phyloP scores from a whole-genome alignment of 2,113 vertebrate species.

The Spea multiplicata region DNA sequence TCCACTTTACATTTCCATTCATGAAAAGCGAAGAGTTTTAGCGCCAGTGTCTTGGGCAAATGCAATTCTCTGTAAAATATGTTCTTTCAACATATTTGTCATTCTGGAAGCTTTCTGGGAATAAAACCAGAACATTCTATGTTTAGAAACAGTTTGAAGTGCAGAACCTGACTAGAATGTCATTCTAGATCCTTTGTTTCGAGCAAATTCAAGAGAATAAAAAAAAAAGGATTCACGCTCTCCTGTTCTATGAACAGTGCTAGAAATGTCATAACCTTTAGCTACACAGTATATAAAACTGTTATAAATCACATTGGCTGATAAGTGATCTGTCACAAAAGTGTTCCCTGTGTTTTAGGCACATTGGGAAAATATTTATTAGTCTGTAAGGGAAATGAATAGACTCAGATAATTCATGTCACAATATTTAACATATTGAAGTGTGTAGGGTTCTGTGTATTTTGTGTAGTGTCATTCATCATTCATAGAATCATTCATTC shows the following conservation, averaged over 20 bases:
- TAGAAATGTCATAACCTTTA: constrained; percentile 48
- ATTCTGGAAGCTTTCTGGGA: background rate
- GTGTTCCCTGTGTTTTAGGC: constrained; percentile 6
- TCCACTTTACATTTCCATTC: too few relatives aligned
- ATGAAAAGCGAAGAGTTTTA: too few relatives aligned
- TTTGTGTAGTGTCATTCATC: background rate
- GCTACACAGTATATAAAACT: constrained; percentile 29
- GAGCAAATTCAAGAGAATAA: background rate
- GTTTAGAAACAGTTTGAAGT: background rate
- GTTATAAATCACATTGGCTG: constrained; percentile 35
- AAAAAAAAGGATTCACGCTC: background rate
- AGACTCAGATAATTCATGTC: background rate
- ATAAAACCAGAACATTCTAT: background rate
- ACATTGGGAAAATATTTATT: constrained; percentile 7
- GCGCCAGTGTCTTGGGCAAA: too few relatives aligned
- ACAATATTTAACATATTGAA: background rate
- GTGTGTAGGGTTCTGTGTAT: background rate
- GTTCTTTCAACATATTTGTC: background rate
- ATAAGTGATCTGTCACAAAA: constrained; percentile 28
- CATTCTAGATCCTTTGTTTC: background rate
- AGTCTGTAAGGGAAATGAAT: constrained; percentile 5
- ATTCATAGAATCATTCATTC: background rate
- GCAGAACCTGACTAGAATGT: background rate
- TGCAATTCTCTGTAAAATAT: background rate
- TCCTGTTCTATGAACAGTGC: constrained; percentile 8